Evolutionary conservation across 2,888 invertebrate species (phyloP).

Genomic region (Acronicta aceris): DNA sequence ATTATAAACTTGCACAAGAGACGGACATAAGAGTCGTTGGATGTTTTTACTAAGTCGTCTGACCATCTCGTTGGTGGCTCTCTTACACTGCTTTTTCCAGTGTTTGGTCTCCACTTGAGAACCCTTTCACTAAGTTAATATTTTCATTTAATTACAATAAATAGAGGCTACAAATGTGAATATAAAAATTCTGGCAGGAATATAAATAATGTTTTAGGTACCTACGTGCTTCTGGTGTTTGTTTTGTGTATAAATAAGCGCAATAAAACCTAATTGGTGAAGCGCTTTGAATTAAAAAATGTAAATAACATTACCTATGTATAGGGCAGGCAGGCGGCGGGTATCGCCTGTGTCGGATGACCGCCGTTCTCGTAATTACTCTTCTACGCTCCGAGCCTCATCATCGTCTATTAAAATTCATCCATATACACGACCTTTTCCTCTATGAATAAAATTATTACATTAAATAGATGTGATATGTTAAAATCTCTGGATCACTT

Average conservation of each 20-base stretch:
- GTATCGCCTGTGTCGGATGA: slow-evolving; percentile 60
- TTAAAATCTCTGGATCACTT: slow-evolving; percentile 17
- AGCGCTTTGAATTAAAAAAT: slow-evolving; percentile 57
- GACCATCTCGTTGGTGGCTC: too few species aligned
- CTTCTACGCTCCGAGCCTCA: slow-evolving; percentile 69
- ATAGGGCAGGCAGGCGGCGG: slow-evolving; percentile 38
- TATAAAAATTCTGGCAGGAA: slow-evolving; percentile 14
- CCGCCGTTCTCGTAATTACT: slow-evolving; percentile 73
- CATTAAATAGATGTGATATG: slow-evolving; percentile 53
- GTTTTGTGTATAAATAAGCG: slow-evolving; percentile 42
- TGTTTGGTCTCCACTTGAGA: too few species aligned
- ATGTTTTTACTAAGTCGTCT: too few species aligned
- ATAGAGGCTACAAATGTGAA: not conserved
- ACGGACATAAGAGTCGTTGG: too few species aligned
- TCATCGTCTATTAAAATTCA: slow-evolving; percentile 83
- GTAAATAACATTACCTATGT: slow-evolving; percentile 52
- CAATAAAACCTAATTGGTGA: slow-evolving; percentile 55
- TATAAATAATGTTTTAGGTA: slow-evolving; percentile 46
- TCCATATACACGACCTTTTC: slow-evolving; percentile 74
- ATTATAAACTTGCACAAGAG: too few species aligned
- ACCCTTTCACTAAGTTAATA: too few species aligned
- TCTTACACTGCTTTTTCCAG: too few species aligned
- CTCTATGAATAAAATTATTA: slow-evolving; percentile 76
- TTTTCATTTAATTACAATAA: too few species aligned
- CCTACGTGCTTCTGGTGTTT: slow-evolving; percentile 36